Evolutionary conservation across 1,140 invertebrate species (phyloP), one percentile per base, ranked within the genome.

Genomic region (Teleopsis dalmanni): DNA sequence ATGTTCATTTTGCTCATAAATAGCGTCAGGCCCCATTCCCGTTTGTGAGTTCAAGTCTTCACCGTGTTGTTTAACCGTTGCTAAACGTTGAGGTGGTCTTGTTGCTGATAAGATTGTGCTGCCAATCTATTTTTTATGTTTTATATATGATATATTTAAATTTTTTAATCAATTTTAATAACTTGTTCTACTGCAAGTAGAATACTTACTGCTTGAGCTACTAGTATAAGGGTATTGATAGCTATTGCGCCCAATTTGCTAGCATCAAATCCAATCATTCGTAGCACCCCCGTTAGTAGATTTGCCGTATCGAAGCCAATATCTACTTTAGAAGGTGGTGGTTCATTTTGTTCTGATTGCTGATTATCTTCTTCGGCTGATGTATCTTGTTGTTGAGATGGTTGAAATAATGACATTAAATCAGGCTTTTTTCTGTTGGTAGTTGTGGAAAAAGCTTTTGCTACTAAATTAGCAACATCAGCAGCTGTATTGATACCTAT

Each of bases 171-270:
- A 19, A 16, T 11, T 3, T 2, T 1, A 21, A 2, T 19, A n/a
- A 33, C 5, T 19, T 22, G n/a, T 40, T 11, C 41, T 13, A n/a
- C 19, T 10, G 16, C 7, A 29, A 22, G 22, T 2, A 18, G 5
- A 18, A 22, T 44, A 72, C 73, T 75, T 72, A 88, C 87, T 79
- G 88, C 76, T 74, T 90, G 85, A 3, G 86, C 85, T n/a, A 91
- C 73, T 66, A 88, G 87, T 47, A 90, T 81, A 6, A 89, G 73
- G 11, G 81, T 83, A 65, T 91, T 91, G 2, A 91, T 71, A 2
- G 85, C 84, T 35, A 90, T 81, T 0, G 87, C 85, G 22, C 83
- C 81, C 16, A 89, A 74, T 70, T 86, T 85, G 21, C 76, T 78
- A 0, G 81, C 75, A 60, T 89, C 83, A 35, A 90, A 75, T 14